phyloP scores from a whole-genome alignment of 92 coral and sea anemone genomes.

The Porites evermanni region DNA sequence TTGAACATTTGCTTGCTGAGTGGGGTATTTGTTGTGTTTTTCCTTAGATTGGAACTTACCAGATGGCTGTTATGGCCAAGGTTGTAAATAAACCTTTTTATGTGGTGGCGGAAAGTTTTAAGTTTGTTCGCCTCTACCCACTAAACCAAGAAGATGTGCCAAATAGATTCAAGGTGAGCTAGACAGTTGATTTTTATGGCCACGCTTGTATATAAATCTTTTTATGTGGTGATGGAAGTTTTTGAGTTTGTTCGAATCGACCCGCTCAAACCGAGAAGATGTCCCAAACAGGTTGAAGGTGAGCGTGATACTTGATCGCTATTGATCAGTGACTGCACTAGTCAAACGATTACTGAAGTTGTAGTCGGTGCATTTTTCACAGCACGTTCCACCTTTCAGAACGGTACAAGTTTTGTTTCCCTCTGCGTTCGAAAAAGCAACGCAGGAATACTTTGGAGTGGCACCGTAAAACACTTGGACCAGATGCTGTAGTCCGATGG shows the following conservation, averaged over 20 bases:
- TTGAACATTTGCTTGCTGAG: too few relatives aligned
- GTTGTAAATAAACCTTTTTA: conserved; percentile 96
- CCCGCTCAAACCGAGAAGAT: conserved; percentile 92
- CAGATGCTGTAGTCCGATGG: conserved; percentile 53
- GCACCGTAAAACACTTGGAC: too few relatives aligned
- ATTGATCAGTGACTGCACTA: conserved; percentile 7
- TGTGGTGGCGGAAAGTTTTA: conserved; percentile 98
- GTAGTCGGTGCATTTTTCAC: too few relatives aligned
- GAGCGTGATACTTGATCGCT: conserved; percentile 76
- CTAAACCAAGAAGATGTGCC: conserved; percentile 97
- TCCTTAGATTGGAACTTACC: conserved; percentile 92
- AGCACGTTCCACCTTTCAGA: too few relatives aligned
- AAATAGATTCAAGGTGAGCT: conserved; percentile 82
- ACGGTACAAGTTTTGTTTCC: too few relatives aligned
- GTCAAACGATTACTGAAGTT: too few relatives aligned
- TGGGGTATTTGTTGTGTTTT: background rate
- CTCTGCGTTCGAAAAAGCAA: too few relatives aligned
- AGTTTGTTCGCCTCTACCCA: conserved; percentile 96
- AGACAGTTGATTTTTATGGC: conserved; percentile 89
- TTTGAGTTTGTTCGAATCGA: conserved; percentile 94
- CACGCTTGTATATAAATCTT: conserved; percentile 93
- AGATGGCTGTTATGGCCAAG: conserved; percentile 94
- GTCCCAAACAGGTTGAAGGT: conserved; percentile 91
- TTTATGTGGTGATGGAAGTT: conserved; percentile 95
- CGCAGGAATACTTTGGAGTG: too few relatives aligned